These are phyloP conservation scores for Andrena hattorfiana DNA, from an alignment of 2,888 invertebrate species.

Conservation along the genomic window DNA sequence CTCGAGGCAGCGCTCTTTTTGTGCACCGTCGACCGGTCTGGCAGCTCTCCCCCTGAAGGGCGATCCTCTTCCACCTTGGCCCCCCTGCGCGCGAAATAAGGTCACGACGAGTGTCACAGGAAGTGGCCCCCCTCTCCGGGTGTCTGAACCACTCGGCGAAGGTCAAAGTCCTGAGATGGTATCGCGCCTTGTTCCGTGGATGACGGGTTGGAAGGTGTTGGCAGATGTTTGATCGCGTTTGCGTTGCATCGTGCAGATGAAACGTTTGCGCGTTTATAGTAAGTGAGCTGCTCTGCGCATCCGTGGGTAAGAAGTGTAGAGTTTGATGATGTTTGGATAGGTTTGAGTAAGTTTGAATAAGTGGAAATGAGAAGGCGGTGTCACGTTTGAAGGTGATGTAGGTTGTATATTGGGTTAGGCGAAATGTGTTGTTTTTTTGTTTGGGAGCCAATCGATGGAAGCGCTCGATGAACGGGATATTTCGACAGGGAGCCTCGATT, in stretches of 20 bases:
- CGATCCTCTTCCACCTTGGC: constrained; percentile 26
- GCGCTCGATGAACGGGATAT: constrained; percentile 3
- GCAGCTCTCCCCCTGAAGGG: constrained; percentile 59
- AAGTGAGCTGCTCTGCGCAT: too few relatives aligned
- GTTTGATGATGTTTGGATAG: neutral
- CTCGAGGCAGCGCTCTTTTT: constrained; percentile 33
- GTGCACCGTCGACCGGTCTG: constrained; percentile 38
- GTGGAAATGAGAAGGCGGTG: neutral
- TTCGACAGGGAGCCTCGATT: constrained; percentile 29
- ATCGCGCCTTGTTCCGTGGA: neutral
- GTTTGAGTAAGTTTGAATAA: neutral
- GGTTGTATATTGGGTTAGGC: too few relatives aligned
- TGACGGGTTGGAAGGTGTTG: neutral
- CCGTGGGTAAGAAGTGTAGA: neutral
- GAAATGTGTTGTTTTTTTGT: too few relatives aligned
- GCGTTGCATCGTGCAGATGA: too few relatives aligned
- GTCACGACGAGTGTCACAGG: constrained; percentile 59
- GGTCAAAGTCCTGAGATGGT: constrained; percentile 6
- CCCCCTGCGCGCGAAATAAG: constrained; percentile 51
- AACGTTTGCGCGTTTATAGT: too few relatives aligned
- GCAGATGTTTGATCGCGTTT: neutral
- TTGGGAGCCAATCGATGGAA: constrained; percentile 21
- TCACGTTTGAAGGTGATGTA: too few relatives aligned
- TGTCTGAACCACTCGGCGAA: neutral
- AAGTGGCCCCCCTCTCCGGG: constrained; percentile 36